Percentiles rank a stretch among this genome's conserved stretches.
Conservation (phyloP, 2,797 vertebrate genomes). For the Picus viridis region DNA sequence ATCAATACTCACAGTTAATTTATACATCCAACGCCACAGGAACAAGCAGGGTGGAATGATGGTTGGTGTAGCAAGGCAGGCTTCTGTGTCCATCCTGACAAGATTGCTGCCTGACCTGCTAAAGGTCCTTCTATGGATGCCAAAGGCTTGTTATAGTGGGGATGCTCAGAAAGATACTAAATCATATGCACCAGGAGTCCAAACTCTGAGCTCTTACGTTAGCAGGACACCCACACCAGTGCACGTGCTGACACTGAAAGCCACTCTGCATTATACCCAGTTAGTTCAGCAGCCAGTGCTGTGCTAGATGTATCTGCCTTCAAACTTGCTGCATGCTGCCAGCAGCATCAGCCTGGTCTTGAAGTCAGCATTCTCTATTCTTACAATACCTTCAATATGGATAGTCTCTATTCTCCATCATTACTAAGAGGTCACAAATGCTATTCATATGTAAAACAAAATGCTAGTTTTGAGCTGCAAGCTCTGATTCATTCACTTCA, state of each 20-base stretch:
- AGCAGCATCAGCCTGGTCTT: neutral
- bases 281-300: neutral
- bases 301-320: fast-evolving
- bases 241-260: neutral
- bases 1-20: neutral
- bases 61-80: neutral
- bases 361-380: fast-evolving
- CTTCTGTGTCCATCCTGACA: neutral
- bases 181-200: neutral
- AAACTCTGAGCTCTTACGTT: neutral
- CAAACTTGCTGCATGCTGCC: neutral
- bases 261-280: neutral
- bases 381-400: neutral
- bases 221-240: neutral
- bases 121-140: neutral
- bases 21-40: neutral
- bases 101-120: fast-evolving
- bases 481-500: fast-evolving
- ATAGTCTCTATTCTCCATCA: neutral
- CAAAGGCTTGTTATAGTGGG: neutral
- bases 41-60: neutral
- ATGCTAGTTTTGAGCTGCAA: neutral
- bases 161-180: neutral
- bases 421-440: neutral
- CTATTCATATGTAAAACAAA: fast-evolving